Conservation (phyloP, 2,888 invertebrate species). For the Heliconius aoede region DNA sequence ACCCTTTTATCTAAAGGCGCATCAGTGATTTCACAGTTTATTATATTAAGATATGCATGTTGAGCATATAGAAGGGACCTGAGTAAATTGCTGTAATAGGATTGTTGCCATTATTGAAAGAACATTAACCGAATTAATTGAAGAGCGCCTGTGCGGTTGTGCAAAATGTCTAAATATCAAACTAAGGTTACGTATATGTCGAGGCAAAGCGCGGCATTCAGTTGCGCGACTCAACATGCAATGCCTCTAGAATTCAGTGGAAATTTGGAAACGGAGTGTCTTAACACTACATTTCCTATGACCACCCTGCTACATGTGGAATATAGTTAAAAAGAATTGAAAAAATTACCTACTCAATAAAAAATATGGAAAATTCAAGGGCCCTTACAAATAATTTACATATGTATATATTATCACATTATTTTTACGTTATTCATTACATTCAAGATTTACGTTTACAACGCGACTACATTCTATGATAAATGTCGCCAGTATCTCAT, state of each 20-base stretch:
- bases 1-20: background rate
- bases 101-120: constrained; percentile 1
- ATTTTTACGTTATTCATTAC: background rate
- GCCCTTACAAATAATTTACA: background rate
- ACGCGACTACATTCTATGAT: constrained; percentile 30
- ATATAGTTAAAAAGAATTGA: no score
- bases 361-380: background rate
- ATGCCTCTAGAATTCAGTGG: no score
- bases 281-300: no score
- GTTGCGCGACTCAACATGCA: no score
- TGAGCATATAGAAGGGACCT: no score
- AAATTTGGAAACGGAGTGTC: no score
- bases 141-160: background rate
- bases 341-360: background rate
- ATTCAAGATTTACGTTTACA: background rate
- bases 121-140: constrained; percentile 40
- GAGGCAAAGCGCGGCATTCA: background rate
- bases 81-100: background rate
- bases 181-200: background rate
- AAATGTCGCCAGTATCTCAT: constrained; percentile 42
- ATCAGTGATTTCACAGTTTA: background rate
- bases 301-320: no score
- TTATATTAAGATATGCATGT: background rate
- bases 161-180: background rate
- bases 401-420: background rate